phyloP scores from a whole-genome alignment of 2,113 vertebrate genomes.

The Nannobrachium achirus region DNA sequence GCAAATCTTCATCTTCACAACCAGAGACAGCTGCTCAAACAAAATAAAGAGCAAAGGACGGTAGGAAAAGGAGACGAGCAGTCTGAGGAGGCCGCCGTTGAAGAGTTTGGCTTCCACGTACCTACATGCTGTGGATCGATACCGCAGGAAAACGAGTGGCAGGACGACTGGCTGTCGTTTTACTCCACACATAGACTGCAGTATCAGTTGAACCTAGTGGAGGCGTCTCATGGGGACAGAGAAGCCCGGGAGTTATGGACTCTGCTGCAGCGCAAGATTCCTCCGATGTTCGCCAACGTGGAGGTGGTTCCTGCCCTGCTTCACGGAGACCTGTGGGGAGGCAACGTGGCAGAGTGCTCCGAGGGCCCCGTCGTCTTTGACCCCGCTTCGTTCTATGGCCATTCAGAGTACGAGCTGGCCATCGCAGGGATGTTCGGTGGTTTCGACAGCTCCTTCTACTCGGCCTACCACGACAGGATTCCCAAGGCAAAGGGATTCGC shows the following conservation, averaged over 20 bases:
- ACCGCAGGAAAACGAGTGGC: slow-evolving; percentile 94
- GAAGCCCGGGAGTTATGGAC: slow-evolving; percentile 92
- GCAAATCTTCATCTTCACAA: slow-evolving; percentile 93
- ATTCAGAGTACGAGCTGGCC: slow-evolving; percentile 89
- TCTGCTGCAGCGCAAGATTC: slow-evolving; percentile 91
- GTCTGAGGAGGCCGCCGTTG: slow-evolving; percentile 71
- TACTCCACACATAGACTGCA: slow-evolving; percentile 88
- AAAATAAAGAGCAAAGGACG: slow-evolving; percentile 80
- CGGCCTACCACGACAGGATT: slow-evolving; percentile 88
- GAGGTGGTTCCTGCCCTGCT: slow-evolving; percentile 88
- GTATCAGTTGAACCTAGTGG: slow-evolving; percentile 87
- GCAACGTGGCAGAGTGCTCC: slow-evolving; percentile 85
- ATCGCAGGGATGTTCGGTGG: slow-evolving; percentile 92
- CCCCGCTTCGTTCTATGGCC: slow-evolving; percentile 91
- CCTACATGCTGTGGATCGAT: slow-evolving; percentile 91
- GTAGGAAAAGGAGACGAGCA: slow-evolving; percentile 83
- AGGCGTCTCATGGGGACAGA: slow-evolving; percentile 88
- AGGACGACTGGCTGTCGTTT: slow-evolving; percentile 91
- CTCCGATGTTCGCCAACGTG: slow-evolving; percentile 82
- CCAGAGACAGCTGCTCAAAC: slow-evolving; percentile 78
- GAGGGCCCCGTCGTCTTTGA: slow-evolving; percentile 89
- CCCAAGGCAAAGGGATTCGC: slow-evolving; percentile 88
- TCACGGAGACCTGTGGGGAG: slow-evolving; percentile 96
- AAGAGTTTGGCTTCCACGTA: slow-evolving; percentile 87
- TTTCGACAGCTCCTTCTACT: slow-evolving; percentile 86